Evolutionary conservation across 1,140 invertebrate species (phyloP), one percentile per base, ranked within the genome.

Genomic region (Chironomus striatipennis): DNA sequence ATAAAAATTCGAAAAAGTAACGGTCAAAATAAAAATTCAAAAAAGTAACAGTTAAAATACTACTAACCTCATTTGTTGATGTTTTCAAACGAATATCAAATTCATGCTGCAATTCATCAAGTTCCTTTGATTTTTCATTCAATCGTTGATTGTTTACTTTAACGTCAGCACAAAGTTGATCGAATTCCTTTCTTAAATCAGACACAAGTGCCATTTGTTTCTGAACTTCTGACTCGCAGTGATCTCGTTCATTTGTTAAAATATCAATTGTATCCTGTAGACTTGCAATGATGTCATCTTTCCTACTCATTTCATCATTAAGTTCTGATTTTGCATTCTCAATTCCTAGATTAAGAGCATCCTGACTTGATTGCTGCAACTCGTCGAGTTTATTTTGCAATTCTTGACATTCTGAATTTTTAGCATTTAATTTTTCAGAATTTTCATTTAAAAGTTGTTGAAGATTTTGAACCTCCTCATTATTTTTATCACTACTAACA

Each of bases 391-490:
- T 83, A 2, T 80, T 77, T 1, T 84, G 82, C n/a, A 86, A 74
- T 73, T 76, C 77, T 74, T 84, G 83, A 74, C 81, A 84, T 70
- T 84, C 81, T 4, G 84, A 80, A 43, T 86, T 80, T 75, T 86
- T 81, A 70, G 79, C 81, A 75, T 85, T 84, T 76, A 88, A 82
- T 77, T 83, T 79, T 76, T 85, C 82, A 73, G 77, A 77, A 75
- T 82, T 83, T 24, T 84, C 80, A 76, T 85, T 83, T 75, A 84
- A 85, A 77, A 86, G 82, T 70, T 74, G 77, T 57, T 76, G 82
- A 8, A 85, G 74, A 17, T 83, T 80, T 73, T 75, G 57, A n/a
- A 76, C 73, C 76, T 77, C 75, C 70, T 76, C 74, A 74, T 76
- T 75, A 75, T 78, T 76, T 4, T 20, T 75, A 70, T 74, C 65